phyloP scores from a whole-genome alignment of 2,113 vertebrate species.

The Crotalus tigris region DNA sequence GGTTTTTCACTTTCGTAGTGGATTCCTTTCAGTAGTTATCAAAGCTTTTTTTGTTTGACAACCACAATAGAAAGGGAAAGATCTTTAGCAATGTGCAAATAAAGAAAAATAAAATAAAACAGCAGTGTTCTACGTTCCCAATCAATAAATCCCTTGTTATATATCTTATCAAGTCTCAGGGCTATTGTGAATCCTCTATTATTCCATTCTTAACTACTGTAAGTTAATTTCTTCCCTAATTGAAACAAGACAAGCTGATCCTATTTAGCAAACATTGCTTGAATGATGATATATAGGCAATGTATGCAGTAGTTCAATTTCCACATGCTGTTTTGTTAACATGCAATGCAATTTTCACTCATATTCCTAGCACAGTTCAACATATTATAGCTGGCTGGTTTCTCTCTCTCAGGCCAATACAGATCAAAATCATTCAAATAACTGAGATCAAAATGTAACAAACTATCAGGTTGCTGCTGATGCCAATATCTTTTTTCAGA shows the following conservation, averaged over 20 bases:
- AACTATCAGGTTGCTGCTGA: constrained; percentile 2
- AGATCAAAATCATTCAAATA: neutral
- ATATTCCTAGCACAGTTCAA: constrained; percentile 37
- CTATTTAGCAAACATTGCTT: constrained; percentile 51
- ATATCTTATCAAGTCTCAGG: neutral
- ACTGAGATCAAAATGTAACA: constrained; percentile 14
- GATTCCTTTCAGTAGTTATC: neutral
- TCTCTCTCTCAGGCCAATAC: constrained; percentile 28
- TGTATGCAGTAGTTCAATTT: constrained; percentile 27
- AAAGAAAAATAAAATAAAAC: neutral
- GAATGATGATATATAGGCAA: constrained; percentile 44
- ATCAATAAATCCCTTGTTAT: neutral
- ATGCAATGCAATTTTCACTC: constrained; percentile 43
- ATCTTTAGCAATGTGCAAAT: neutral
- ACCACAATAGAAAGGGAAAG: neutral
- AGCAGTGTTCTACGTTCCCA: neutral
- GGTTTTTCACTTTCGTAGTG: neutral
- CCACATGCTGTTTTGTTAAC: constrained; percentile 4
- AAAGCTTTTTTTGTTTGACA: neutral
- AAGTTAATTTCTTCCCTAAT: constrained; percentile 42
- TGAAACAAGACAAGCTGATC: constrained; percentile 46
- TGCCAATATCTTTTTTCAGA: too few species aligned
- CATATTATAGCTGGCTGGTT: constrained; percentile 20
- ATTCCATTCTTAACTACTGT: constrained; percentile 24
- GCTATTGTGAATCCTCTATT: neutral